Conservation (phyloP, 1,140 invertebrate species). For the Zelostemma sp. region DNA sequence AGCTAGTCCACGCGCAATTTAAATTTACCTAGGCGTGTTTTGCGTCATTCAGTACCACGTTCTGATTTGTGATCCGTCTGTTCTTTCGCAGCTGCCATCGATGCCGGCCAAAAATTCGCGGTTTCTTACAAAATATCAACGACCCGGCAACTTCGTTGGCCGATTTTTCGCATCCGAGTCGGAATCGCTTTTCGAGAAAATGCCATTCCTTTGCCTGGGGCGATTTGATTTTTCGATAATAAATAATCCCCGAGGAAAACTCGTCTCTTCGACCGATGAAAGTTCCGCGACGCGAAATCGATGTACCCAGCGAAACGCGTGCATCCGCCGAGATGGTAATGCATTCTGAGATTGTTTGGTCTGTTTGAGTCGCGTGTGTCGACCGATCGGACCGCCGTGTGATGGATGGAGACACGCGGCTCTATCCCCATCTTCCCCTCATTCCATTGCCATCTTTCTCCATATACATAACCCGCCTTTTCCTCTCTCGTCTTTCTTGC, state of each 20-base stretch:
- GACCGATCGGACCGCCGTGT: slow-evolving; percentile 60
- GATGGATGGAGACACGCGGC: slow-evolving; percentile 67
- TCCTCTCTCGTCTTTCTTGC: slow-evolving; percentile 37
- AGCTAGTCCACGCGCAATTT: slow-evolving; percentile 61
- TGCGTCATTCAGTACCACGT: slow-evolving; percentile 61
- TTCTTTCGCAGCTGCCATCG: slow-evolving; percentile 59
- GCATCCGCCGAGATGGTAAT: slow-evolving; percentile 57
- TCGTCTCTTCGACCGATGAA: slow-evolving; percentile 41
- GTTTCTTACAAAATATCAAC: slow-evolving; percentile 55
- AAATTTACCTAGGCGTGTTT: slow-evolving; percentile 68
- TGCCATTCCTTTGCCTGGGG: too few relatives aligned
- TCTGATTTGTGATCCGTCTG: slow-evolving; percentile 65
- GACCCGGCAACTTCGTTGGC: slow-evolving; percentile 43
- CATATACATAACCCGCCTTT: slow-evolving; percentile 38
- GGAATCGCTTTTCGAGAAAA: too few relatives aligned
- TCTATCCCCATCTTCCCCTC: slow-evolving; percentile 55
- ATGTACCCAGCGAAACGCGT: slow-evolving; percentile 45
- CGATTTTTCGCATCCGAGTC: slow-evolving; percentile 14
- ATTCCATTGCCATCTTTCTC: slow-evolving; percentile 46
- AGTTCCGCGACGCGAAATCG: slow-evolving; percentile 47
- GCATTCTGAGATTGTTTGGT: slow-evolving; percentile 64
- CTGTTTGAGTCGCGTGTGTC: slow-evolving; percentile 61
- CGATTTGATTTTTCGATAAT: slow-evolving; percentile 46
- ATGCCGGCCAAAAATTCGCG: slow-evolving; percentile 58
- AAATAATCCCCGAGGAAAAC: slow-evolving; percentile 44